A percentile compares a stretch with the other conserved stretches of the same genome.
Conservation (phyloP, 2,113 vertebrate species). For the Xenus cinereus region DNA sequence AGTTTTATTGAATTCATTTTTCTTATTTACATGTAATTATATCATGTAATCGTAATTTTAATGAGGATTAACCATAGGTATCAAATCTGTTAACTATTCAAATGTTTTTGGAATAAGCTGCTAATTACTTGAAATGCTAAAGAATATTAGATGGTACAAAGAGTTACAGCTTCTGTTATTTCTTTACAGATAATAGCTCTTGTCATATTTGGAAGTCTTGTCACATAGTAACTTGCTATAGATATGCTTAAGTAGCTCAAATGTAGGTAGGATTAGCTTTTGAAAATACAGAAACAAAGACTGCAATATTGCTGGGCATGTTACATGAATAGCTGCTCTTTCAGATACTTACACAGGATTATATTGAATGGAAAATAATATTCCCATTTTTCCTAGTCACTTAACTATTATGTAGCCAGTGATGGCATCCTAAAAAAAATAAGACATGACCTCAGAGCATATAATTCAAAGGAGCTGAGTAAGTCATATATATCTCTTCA, state of each 20-base stretch:
- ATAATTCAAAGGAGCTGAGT: constrained; percentile 49
- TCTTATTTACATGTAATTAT: constrained; percentile 86
- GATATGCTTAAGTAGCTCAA: neutral
- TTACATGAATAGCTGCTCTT: constrained; percentile 1
- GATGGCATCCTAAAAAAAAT: constrained; percentile 1
- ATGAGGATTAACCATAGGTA: constrained; percentile 83
- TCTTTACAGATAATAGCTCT: constrained; percentile 34
- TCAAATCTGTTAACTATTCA: constrained; percentile 78
- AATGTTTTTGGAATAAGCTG: constrained; percentile 78
- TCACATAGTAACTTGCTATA: constrained; percentile 30
- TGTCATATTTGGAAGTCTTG: constrained; percentile 22
- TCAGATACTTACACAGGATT: neutral
- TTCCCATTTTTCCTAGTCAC: constrained; percentile 12
- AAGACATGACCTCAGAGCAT: constrained; percentile 48
- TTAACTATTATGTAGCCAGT: constrained; percentile 40
- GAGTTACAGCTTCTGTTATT: constrained; percentile 50
- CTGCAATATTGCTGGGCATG: neutral
- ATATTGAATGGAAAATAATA: constrained; percentile 41
- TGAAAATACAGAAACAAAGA: constrained; percentile 40
- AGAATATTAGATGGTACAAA: constrained; percentile 73
- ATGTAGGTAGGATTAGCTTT: constrained; percentile 20
- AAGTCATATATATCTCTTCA: constrained; percentile 51
- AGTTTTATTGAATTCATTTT: constrained; percentile 81
- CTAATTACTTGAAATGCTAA: constrained; percentile 77
- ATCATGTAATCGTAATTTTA: constrained; percentile 81